Evolutionary conservation across 2,888 invertebrate species (phyloP), one percentile per base, ranked within the genome.

Genomic region (Criorhina ranunculi): DNA sequence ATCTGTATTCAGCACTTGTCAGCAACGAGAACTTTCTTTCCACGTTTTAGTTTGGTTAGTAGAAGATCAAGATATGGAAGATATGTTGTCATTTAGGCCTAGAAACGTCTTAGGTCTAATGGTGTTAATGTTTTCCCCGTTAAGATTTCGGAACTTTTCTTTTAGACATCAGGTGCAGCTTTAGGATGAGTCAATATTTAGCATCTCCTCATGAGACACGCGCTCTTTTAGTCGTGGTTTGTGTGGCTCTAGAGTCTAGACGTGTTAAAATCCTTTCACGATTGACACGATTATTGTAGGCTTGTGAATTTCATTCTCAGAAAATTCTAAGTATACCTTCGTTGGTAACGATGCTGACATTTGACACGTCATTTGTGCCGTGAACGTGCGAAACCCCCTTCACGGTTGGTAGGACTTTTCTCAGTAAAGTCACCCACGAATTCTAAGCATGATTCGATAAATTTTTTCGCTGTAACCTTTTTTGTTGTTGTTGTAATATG

Each of bases 401-500:
- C 24, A 24, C 24, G 24, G 2, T 24, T 24, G 24, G 4, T 24
- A 4, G 8, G 31, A 53, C 29, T 51, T 51, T 31, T 35, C 4
- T 24, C 24, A 4, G 24, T 24, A 24, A 24, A 24, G 24, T 3
- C 4, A 4, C 35, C 11, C 35, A 57, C 19, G 11, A 64, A 66
- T 24, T 51, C 40, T 40, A 66, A 29, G 29, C 17, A 24, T 66
- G 51, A 66, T 49, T 51, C 37, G 37, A 37, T 51, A 40, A 4
- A 3, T 29, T 59, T 37, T 59, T 29, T 5, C 12, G 1, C 15
- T 66, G 6, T 57, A 37, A n/a, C 24, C 29, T 9, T 70, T 29
- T 57, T 44, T 35, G 6, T 59, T 35, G 31, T 57, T 59, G 24
- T 60, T 57, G 37, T 49, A 60, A 72, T 51, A 35, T 51, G 9